These are phyloP conservation scores for Nannobrachium achirus DNA, from an alignment of 2,113 vertebrate species.

Conservation along the genomic window DNA sequence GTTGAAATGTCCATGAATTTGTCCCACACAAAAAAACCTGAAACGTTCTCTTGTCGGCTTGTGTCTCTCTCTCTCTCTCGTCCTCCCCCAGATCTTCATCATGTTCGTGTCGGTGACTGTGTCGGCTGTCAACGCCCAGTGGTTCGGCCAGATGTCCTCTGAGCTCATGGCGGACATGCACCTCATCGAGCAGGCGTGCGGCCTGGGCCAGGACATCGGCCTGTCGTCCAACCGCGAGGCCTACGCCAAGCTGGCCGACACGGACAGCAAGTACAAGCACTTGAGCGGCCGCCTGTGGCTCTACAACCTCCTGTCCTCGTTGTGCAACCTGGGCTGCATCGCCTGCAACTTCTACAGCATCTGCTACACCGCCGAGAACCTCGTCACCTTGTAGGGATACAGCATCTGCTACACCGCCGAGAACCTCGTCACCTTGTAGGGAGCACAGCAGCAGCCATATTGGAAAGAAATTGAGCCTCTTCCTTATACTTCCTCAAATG, in stretches of 20 bases:
- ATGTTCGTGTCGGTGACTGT: conserved; percentile 82
- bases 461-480: too few relatives aligned
- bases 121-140: conserved; percentile 82
- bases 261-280: conserved; percentile 70
- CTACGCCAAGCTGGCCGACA: conserved; percentile 70
- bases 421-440: conserved; percentile 75
- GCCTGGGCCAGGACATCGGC: conserved; percentile 81
- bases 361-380: conserved; percentile 78
- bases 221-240: conserved; percentile 74
- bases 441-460: conserved; percentile 79
- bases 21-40: background rate
- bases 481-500: too few relatives aligned
- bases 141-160: conserved; percentile 81
- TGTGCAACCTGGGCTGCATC: conserved; percentile 86
- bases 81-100: conserved; percentile 74
- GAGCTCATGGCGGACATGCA: conserved; percentile 83
- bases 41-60: background rate
- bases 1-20: too few relatives aligned
- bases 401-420: conserved; percentile 81
- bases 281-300: conserved; percentile 74
- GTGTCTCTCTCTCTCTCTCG: background rate
- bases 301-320: conserved; percentile 77
- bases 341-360: conserved; percentile 82
- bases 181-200: conserved; percentile 74
- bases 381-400: conserved; percentile 69